Conservation (phyloP, 2,888 invertebrate genomes). For the Oxyscelio sp. region DNA sequence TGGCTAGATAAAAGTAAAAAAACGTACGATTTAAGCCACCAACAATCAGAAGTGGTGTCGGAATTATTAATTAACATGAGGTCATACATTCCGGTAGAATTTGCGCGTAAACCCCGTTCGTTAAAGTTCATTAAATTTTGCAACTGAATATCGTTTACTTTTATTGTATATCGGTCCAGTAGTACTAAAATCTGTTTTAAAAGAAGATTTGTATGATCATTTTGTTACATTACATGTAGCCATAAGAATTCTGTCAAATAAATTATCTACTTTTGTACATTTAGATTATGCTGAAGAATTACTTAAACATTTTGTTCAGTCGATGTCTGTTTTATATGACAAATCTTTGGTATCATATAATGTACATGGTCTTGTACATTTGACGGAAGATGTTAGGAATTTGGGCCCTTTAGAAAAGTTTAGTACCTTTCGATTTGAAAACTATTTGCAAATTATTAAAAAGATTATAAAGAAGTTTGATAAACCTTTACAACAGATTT, state of each 20-base stretch:
- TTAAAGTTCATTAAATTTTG: conserved; percentile 28
- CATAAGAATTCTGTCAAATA: conserved; percentile 8
- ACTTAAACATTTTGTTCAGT: conserved; percentile 18
- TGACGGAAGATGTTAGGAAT: conserved; percentile 20
- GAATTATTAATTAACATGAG: background rate
- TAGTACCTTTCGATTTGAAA: conserved; percentile 39
- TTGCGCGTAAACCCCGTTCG: conserved; percentile 23
- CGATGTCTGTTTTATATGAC: conserved; percentile 15
- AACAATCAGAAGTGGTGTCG: background rate
- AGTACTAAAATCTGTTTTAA: conserved; percentile 12
- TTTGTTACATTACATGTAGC: conserved; percentile 31
- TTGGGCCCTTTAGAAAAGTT: conserved; percentile 17
- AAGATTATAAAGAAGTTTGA: conserved; percentile 23
- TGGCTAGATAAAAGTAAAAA: background rate
- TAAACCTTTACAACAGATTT: conserved; percentile 34
- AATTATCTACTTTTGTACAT: background rate
- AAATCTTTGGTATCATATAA: conserved; percentile 15
- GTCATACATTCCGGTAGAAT: conserved; percentile 23
- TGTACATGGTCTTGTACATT: conserved; percentile 21
- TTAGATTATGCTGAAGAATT: conserved; percentile 30
- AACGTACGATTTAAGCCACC: background rate
- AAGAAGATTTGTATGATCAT: conserved; percentile 18
- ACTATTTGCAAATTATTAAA: conserved; percentile 15
- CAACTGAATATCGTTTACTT: conserved; percentile 35
- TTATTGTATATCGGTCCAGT: conserved; percentile 26